A percentile compares a stretch with the other conserved stretches of the same genome.
Conservation (phyloP, 2,113 vertebrate species). For the Eupsittula cactorum region DNA sequence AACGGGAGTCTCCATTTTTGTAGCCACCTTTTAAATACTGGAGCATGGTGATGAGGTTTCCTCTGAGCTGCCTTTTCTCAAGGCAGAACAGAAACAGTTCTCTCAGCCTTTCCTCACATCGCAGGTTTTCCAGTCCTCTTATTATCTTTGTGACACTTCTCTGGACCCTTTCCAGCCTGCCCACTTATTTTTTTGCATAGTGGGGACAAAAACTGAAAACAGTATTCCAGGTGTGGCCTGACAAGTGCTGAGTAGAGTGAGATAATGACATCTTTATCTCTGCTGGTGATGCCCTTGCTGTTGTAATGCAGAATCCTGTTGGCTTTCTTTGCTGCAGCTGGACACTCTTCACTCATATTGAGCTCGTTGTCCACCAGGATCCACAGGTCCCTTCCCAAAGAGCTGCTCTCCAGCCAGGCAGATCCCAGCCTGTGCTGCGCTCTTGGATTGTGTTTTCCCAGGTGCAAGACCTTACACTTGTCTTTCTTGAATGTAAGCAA, state of each 20-base stretch:
- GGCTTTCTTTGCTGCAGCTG: neutral
- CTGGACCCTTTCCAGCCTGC: neutral
- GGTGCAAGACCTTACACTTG: neutral
- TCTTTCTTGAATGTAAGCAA: neutral
- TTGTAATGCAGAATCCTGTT: neutral
- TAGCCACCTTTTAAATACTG: neutral
- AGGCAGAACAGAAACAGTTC: neutral
- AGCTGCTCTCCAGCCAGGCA: neutral
- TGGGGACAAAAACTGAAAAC: neutral
- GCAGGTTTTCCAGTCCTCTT: neutral
- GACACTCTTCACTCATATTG: neutral
- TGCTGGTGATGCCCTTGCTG: neutral
- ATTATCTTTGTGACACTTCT: neutral
- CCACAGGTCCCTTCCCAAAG: neutral
- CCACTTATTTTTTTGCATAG: neutral
- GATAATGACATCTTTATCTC: neutral
- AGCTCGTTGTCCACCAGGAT: neutral
- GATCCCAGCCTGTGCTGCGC: neutral
- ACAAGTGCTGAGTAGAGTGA: neutral
- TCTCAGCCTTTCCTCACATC: neutral
- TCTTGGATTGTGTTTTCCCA: neutral
- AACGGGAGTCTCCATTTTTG: neutral
- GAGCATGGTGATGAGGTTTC: neutral
- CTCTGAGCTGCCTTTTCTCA: neutral
- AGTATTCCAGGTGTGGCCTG: neutral